Base-by-base conservation (phyloP, 2,888 invertebrate genomes). In the Cryptops parisi region DNA sequence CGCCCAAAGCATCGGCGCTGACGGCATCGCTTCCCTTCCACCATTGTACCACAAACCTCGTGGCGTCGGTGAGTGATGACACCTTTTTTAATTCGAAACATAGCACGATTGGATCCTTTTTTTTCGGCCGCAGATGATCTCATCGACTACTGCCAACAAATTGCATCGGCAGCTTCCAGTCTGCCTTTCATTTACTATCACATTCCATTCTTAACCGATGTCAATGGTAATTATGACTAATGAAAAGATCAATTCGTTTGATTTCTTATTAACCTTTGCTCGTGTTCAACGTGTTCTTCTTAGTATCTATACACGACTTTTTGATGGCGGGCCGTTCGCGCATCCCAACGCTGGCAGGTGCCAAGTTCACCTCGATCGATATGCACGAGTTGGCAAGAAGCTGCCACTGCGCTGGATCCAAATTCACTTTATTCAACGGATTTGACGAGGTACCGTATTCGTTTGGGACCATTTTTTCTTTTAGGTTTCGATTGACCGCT, bases 141-240 rank as follows among this genome's bases (percentile, higher is more conserved):
- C 50, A 78, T 80, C 0, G 70, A 73, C 53, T 85, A 85, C 64
- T 71, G 86, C 49, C 74, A 75, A 60, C 64, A 74, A 47, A 77
- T 89, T 3, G 77, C 81, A 0, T 70, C 74, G 17, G 79, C 80
- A 0, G 87, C 86, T 1, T 81, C 83, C 0, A 78, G 77, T 4
- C 77, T 81, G 0, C 88, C 89, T 0, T 74, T 89, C 43, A 72
- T 86, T 25, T 87, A 88, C 64, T 89, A 89, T 64, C 87, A 89
- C 64, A 82, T 86, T 60, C 87, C 88, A 0, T 71, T 71, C 56
- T 77, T 80, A 67, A 80, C 79, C 40, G 78, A 77, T 55, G 79
- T 87, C 23, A 76, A 80, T 59, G 71, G 87, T 87, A 72, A 78
- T n/a, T n/a, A n/a, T n/a, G n/a, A n/a, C n/a, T n/a, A n/a, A n/a